These are phyloP conservation scores for Drosophila truncata DNA, from an alignment of 1,140 invertebrate genomes.

Conservation along the genomic window DNA sequence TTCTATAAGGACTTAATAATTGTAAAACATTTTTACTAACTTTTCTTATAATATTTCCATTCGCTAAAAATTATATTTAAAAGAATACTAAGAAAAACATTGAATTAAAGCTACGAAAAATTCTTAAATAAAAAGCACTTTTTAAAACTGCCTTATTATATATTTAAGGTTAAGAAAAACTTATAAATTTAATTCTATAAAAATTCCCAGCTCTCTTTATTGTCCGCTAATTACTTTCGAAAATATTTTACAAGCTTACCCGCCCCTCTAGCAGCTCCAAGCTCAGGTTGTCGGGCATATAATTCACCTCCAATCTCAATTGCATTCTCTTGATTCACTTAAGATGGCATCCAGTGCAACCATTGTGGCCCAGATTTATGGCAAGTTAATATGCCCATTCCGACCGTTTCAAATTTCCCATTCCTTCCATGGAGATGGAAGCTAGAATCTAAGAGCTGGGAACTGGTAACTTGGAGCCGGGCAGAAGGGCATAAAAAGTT, in stretches of 20 bases:
- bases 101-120: too few relatives aligned
- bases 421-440: background rate
- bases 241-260: constrained; percentile 1
- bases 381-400: constrained; percentile 80
- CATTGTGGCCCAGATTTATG: constrained; percentile 71
- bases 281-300: constrained; percentile 7
- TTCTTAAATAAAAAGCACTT: too few relatives aligned
- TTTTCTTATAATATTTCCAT: background rate
- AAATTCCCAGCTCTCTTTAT: background rate
- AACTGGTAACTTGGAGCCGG: background rate
- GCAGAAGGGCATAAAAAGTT: constrained; percentile 66
- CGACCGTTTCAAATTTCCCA: constrained; percentile 45
- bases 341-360: constrained; percentile 55
- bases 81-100: too few relatives aligned
- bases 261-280: too few relatives aligned
- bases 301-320: constrained; percentile 51
- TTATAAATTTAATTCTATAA: background rate
- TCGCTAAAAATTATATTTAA: background rate
- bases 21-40: too few relatives aligned
- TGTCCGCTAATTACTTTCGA: constrained; percentile 8
- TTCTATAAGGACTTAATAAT: rapidly evolving
- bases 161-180: too few relatives aligned
- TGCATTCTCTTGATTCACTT: constrained; percentile 61
- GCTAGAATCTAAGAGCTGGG: background rate
- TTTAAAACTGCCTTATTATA: too few relatives aligned